A percentile compares a stretch with the other conserved stretches of the same genome.
Evolutionary conservation across 2,797 vertebrate species (phyloP).

Genomic region (Peromyscus eremicus): DNA sequence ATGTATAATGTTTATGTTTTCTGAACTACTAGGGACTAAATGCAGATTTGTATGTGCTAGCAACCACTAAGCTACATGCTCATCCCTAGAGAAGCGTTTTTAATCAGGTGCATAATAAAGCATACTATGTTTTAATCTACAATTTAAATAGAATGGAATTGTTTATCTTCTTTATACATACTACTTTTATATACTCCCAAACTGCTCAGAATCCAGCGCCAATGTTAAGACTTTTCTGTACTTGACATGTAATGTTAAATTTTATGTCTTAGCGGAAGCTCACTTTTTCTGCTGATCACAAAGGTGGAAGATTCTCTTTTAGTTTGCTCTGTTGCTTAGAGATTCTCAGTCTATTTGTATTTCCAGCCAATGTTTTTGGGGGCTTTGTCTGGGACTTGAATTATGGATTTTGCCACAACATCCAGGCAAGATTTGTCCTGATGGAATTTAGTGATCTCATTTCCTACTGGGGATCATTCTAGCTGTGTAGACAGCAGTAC

Average conservation of each 20-base stretch:
- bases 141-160: not conserved
- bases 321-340: not conserved
- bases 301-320: not conserved
- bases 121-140: not conserved
- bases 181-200: not conserved
- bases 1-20: not conserved
- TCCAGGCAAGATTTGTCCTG: not conserved
- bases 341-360: not conserved
- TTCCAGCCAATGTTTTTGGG: conserved; percentile 36
- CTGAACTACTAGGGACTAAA: not conserved
- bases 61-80: not conserved
- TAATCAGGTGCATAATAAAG: not conserved
- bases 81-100: not conserved
- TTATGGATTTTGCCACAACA: not conserved
- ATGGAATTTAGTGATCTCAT: not conserved
- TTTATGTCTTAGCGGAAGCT: not conserved
- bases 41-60: not conserved
- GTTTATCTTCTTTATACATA: not conserved
- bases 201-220: not conserved
- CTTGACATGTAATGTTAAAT: not conserved
- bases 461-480: not conserved
- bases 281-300: not conserved
- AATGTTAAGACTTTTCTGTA: not conserved
- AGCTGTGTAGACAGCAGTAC: not conserved
- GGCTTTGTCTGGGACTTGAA: not conserved